A percentile compares a stretch with the other conserved stretches of the same genome.
Evolutionary conservation across 2,113 vertebrate genomes (phyloP).

Genomic region (Pontoporia blainvillei): DNA sequence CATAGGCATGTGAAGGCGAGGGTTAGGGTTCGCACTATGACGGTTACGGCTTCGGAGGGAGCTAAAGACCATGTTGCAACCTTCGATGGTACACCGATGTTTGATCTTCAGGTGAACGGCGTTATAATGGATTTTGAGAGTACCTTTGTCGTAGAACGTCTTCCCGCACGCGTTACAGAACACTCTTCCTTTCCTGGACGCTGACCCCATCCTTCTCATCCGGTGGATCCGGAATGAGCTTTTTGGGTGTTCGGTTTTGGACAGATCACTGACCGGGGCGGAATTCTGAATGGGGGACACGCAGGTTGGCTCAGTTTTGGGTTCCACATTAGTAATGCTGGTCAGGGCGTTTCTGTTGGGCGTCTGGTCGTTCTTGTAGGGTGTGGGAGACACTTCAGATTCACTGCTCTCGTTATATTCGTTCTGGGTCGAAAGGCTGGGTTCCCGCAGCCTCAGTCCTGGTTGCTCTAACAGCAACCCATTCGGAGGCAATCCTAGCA

Average conservation of each 20-base stretch:
- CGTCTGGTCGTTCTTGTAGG: conserved; percentile 92
- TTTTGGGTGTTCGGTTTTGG: conserved; percentile 93
- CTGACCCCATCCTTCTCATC: conserved; percentile 96
- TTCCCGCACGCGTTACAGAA: conserved; percentile 99
- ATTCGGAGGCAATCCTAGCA: conserved; percentile 96
- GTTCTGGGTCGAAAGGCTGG: conserved; percentile 91
- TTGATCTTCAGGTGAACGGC: conserved; percentile 99
- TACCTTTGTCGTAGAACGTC: conserved; percentile 99
- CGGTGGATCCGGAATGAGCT: conserved; percentile 97
- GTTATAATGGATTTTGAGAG: conserved; percentile 99
- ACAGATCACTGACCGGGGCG: conserved; percentile 83
- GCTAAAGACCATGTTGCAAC: conserved; percentile 99
- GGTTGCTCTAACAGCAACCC: conserved; percentile 94
- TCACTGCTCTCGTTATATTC: conserved; percentile 97
- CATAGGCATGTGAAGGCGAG: conserved; percentile 99
- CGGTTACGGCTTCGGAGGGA: conserved; percentile 98
- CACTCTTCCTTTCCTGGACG: conserved; percentile 97
- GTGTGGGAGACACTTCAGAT: conserved; percentile 95
- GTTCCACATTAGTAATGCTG: conserved; percentile 92
- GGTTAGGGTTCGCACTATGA: conserved; percentile 98
- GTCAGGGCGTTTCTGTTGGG: conserved; percentile 91
- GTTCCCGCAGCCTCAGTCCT: conserved; percentile 91
- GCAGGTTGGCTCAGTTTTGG: conserved; percentile 93
- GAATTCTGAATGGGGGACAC: conserved; percentile 87
- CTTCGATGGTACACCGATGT: conserved; percentile 98